These are phyloP conservation scores for Hylia prasina DNA, from an alignment of 2,113 vertebrate species.

Conservation along the genomic window DNA sequence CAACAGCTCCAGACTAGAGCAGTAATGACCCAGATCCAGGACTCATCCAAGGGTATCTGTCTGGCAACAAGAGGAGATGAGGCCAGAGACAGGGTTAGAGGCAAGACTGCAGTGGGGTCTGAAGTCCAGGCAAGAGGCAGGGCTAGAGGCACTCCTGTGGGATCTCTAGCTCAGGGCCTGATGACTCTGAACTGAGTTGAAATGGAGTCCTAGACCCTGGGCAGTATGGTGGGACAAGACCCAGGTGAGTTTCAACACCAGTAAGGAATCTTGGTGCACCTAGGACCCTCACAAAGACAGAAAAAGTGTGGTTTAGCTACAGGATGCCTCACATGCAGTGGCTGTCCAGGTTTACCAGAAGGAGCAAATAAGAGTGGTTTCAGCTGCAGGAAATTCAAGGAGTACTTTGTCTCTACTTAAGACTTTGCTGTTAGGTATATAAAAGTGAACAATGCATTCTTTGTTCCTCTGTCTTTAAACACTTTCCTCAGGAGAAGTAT, in stretches of 20 bases:
- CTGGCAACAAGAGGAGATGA: neutral
- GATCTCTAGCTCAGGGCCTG: neutral
- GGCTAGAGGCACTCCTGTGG: neutral
- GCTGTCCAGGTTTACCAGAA: neutral
- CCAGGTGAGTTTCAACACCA: neutral
- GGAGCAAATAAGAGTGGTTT: neutral
- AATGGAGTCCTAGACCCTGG: neutral
- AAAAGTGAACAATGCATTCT: neutral
- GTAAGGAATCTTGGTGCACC: neutral
- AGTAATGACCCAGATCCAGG: neutral
- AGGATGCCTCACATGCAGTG: neutral
- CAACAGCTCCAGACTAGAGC: neutral
- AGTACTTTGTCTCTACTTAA: neutral
- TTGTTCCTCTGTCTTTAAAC: neutral
- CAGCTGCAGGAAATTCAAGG: neutral
- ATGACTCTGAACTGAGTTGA: neutral
- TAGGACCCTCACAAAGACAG: neutral
- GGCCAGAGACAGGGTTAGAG: neutral
- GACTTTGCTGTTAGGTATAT: neutral
- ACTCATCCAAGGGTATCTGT: neutral
- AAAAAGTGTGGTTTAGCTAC: neutral
- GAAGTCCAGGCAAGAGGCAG: neutral
- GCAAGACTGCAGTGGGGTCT: neutral
- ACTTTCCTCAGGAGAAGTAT: neutral
- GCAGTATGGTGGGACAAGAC: neutral